Evolutionary conservation across 2,888 invertebrate species (phyloP), one percentile per base, ranked within the genome.

Genomic region (Gymnoscelis rufifasciata): DNA sequence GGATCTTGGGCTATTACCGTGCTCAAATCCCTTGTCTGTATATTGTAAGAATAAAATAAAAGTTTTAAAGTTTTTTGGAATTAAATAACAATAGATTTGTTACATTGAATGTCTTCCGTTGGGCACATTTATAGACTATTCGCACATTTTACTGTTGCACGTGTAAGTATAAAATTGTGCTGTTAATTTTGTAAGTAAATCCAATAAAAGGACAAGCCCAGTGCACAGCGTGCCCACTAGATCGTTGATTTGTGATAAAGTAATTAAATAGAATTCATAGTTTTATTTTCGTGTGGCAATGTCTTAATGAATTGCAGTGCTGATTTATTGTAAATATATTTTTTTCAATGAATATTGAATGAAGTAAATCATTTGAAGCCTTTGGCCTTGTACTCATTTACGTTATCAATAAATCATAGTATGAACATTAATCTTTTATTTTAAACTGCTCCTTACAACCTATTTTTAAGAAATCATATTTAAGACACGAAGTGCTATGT

Each of bases 21-120:
- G 88, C 88, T 88, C 88, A 88, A 88, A 86, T 79, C 80, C 83
- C 79, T 74, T 83, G 75, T 81, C 73, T 83, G 39, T 48, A 77
- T 78, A 78, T 83, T 81, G 78, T 87, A 79, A 77, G 71, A 74
- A 70, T 81, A 82, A 81, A 78, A 78, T 86, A 81, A 71, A 78
- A 74, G 66, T 56, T 74, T 26, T 26, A 35, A 77, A 78, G 74
- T 73, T 80, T 84, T 83, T 78, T 72, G 66, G 74, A 75, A 76
- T 68, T 78, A 68, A 77, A 74, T 69, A 95, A 95, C 92, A 95
- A 95, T 90, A 93, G 95, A 90, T 96, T 96, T 90, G 93, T 96
- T 89, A 96, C 95, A 54, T 89, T 96, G 68, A 82, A 84, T 78
- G 89, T 89, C 89, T 89, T 89, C 89, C 89, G 88, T 89, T 89